These are phyloP conservation scores for Bryconaethiops microstoma DNA, from an alignment of 2,797 vertebrate species.

Conservation along the genomic window DNA sequence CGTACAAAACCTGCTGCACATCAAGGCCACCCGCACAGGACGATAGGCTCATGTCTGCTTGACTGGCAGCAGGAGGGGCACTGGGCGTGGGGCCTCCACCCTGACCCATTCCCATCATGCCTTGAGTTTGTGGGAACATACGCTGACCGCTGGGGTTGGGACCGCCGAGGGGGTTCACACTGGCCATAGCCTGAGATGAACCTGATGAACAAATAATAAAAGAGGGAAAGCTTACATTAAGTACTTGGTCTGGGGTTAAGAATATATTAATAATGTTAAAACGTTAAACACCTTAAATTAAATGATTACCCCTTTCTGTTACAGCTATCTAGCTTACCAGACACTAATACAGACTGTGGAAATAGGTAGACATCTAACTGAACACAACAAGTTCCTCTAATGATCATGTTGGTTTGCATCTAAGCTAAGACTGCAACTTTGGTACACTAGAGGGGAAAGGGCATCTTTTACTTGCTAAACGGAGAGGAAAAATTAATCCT, in stretches of 20 bases:
- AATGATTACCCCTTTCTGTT: too few species aligned
- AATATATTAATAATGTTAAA: neutral
- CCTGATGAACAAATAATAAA: constrained; percentile 72
- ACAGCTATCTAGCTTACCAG: too few species aligned
- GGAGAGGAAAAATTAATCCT: too few species aligned
- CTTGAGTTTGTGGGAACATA: constrained; percentile 88
- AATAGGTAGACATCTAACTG: too few species aligned
- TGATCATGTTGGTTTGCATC: too few species aligned
- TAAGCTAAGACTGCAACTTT: too few species aligned
- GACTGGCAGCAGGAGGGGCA: constrained; percentile 74
- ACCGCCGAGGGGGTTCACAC: constrained; percentile 82
- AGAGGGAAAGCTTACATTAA: neutral
- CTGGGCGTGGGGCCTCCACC: constrained; percentile 70
- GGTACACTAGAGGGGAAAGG: too few species aligned
- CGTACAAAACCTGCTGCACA: constrained; percentile 83
- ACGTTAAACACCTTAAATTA: too few species aligned
- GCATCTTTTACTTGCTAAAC: too few species aligned
- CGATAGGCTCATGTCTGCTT: constrained; percentile 83
- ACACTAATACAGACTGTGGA: too few species aligned
- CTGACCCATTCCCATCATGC: constrained; percentile 88
- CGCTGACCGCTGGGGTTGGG: constrained; percentile 83
- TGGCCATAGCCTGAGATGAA: constrained; percentile 83
- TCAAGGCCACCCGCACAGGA: constrained; percentile 82
- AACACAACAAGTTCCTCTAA: too few species aligned
- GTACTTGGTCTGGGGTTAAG: too few species aligned